A percentile compares a stretch with the other conserved stretches of the same genome.
These are phyloP conservation scores for Gymnopithys bicolor DNA, from an alignment of 2,797 vertebrate genomes.

Conservation along the genomic window DNA sequence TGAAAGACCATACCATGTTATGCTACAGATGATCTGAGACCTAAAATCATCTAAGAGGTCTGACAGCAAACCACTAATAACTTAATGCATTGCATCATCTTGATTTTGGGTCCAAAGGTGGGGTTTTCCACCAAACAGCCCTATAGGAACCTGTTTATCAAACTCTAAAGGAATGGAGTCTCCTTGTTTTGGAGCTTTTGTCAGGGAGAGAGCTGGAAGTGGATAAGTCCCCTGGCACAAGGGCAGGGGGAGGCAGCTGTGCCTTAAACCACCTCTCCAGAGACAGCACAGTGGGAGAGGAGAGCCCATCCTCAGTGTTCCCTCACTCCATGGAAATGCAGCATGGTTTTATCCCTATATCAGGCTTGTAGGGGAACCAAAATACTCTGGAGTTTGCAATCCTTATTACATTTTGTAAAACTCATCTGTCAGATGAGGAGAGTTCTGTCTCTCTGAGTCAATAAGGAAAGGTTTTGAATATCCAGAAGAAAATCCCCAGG, in stretches of 20 bases:
- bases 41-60: not conserved
- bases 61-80: not conserved
- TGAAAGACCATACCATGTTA: not conserved
- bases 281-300: not conserved
- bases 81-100: not conserved
- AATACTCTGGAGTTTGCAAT: not conserved
- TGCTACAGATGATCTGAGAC: not conserved
- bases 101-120: not conserved
- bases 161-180: not conserved
- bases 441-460: not conserved
- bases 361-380: not conserved
- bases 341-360: fast-evolving
- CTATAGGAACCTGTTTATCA: not conserved
- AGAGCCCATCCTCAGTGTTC: not conserved
- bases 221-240: not conserved
- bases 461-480: not conserved
- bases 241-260: not conserved
- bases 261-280: not conserved
- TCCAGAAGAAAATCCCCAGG: not conserved
- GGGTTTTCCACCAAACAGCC: not conserved
- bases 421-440: not conserved
- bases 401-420: not conserved
- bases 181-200: not conserved
- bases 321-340: not conserved
- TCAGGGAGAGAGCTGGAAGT: not conserved